These are phyloP conservation scores for Bugulina stolonifera DNA, from an alignment of 2,888 invertebrate genomes.

Conservation along the genomic window DNA sequence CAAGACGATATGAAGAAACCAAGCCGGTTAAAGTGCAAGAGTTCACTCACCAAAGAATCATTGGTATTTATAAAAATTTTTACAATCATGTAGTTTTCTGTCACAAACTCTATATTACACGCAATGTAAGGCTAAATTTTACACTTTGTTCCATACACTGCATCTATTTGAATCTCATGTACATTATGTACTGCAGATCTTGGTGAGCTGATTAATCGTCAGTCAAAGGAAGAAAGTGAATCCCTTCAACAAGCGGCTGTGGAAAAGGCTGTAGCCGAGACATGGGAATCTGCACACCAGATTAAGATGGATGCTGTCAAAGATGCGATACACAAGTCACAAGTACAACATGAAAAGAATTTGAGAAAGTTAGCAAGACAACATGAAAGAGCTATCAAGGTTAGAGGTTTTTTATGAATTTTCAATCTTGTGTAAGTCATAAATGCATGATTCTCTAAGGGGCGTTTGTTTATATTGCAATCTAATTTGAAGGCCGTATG, in stretches of 20 bases:
- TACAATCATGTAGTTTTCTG: no score
- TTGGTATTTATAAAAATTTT: no score
- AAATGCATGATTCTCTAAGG: no score
- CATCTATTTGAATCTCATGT: not conserved
- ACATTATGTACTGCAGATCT: not conserved
- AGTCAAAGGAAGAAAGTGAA: slow-evolving; percentile 30
- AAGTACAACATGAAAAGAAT: slow-evolving; percentile 35
- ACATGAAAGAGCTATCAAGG: slow-evolving; percentile 38
- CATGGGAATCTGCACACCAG: slow-evolving; percentile 35
- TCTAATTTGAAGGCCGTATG: no score
- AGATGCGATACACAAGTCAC: slow-evolving; percentile 34
- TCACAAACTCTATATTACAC: no score
- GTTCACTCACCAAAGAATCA: slow-evolving; percentile 41
- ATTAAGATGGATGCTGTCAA: slow-evolving; percentile 35
- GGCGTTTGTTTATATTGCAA: no score
- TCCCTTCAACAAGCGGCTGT: slow-evolving; percentile 34
- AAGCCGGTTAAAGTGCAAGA: slow-evolving; percentile 40
- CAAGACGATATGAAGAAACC: slow-evolving; percentile 44
- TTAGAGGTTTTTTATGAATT: slow-evolving; percentile 26
- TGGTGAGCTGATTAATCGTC: slow-evolving; percentile 13
- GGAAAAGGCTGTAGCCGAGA: slow-evolving; percentile 37
- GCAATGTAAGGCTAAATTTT: no score
- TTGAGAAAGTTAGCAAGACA: slow-evolving; percentile 35
- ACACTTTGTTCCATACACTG: no score
- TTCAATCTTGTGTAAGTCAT: no score